These are phyloP conservation scores for Florisuga fusca DNA, from an alignment of 2,797 vertebrate species.

Conservation along the genomic window DNA sequence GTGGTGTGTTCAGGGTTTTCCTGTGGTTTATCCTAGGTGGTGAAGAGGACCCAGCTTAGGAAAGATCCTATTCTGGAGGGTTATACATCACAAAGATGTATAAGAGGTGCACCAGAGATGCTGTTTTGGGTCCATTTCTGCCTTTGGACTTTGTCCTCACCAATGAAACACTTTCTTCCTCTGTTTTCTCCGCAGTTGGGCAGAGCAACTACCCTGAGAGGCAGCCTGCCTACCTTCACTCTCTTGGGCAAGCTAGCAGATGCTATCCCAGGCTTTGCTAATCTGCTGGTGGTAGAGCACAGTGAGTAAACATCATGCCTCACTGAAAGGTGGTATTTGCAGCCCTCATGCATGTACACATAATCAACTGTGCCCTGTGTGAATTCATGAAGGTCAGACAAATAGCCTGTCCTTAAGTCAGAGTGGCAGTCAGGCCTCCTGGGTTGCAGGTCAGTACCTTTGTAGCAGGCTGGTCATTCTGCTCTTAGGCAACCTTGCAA, in stretches of 20 bases:
- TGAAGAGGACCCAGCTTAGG: background rate
- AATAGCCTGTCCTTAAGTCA: background rate
- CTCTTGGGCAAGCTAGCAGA: conserved; percentile 91
- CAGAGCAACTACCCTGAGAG: conserved; percentile 78
- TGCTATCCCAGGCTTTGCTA: conserved; percentile 81
- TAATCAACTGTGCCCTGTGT: fast-evolving
- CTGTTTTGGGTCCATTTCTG: background rate
- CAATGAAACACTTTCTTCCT: background rate
- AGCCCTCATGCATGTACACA: background rate
- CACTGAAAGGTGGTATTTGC: background rate
- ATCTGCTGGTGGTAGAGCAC: conserved; percentile 82
- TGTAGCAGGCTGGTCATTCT: background rate
- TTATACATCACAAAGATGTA: background rate
- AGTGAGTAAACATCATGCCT: conserved; percentile 78
- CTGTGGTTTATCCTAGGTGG: background rate
- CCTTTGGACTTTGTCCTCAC: background rate
- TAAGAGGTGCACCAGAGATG: background rate
- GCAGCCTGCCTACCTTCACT: conserved; percentile 81
- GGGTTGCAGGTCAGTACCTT: background rate
- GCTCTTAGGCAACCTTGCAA: background rate
- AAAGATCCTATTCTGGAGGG: background rate
- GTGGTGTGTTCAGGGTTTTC: background rate
- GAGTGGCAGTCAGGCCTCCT: background rate
- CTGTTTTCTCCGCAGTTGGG: conserved; percentile 80
- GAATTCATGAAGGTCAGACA: background rate